These are phyloP conservation scores for Temnothorax curvispinosus DNA, from an alignment of 1,140 invertebrate genomes.

Conservation along the genomic window DNA sequence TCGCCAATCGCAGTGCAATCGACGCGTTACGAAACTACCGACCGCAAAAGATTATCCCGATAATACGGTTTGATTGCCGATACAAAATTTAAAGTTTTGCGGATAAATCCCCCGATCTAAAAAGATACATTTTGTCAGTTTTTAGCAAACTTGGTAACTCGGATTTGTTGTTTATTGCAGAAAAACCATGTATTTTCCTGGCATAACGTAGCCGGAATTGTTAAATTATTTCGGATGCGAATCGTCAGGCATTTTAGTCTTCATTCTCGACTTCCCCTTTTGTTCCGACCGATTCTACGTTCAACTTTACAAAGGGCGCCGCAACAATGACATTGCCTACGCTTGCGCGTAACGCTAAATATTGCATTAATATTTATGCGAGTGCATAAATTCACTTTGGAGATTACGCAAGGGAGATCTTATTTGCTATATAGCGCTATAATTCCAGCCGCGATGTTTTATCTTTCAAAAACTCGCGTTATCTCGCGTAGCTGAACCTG, in stretches of 20 bases:
- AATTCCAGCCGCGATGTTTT: neutral
- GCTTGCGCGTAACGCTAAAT: neutral
- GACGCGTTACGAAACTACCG: neutral
- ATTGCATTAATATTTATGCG: constrained; percentile 20
- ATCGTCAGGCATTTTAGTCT: neutral
- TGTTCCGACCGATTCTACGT: neutral
- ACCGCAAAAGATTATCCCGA: neutral
- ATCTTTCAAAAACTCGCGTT: neutral
- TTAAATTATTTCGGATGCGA: neutral
- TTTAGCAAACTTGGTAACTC: neutral
- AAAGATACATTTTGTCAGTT: neutral
- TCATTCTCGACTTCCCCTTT: neutral
- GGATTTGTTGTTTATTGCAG: neutral
- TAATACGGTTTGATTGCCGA: neutral
- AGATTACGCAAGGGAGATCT: neutral
- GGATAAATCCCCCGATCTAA: neutral
- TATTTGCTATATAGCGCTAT: neutral
- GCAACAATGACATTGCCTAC: neutral
- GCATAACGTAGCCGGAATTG: neutral
- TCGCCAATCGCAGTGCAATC: neutral
- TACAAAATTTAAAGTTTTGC: neutral
- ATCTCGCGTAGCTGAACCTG: neutral
- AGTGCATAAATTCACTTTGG: neutral
- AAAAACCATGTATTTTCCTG: neutral
- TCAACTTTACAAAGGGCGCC: neutral